Evolutionary conservation across 92 coral and sea anemone genomes (phyloP).

Genomic region (Siderastrea radians): DNA sequence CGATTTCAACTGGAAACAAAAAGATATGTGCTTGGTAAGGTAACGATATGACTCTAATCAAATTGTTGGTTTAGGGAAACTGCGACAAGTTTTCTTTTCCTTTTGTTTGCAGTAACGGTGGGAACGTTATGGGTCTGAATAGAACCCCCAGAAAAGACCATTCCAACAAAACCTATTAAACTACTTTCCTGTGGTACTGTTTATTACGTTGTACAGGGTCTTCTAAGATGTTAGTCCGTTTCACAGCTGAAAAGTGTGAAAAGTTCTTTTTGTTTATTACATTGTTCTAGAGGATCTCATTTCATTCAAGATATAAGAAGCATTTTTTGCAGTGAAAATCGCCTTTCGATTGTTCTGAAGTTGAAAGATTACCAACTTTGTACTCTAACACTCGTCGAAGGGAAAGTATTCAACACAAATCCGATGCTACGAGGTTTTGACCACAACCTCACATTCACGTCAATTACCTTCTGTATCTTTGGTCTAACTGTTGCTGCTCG

Average conservation of each 20-base stretch:
- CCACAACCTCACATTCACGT: not conserved
- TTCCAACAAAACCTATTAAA: no score
- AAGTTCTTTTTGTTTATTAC: no score
- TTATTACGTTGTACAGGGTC: no score
- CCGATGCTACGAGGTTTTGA: not conserved
- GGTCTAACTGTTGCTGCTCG: conserved; percentile 96
- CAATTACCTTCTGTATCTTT: conserved; percentile 88
- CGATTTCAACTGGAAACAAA: conserved; percentile 74
- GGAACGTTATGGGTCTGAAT: no score
- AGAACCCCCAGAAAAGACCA: no score
- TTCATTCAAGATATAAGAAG: no score
- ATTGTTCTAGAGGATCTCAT: no score
- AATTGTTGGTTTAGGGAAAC: not conserved
- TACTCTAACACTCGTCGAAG: not conserved
- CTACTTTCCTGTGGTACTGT: no score
- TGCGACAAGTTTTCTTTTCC: no score
- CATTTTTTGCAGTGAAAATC: not conserved
- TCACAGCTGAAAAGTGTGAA: no score
- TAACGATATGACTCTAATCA: not conserved
- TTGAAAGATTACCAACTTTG: not conserved
- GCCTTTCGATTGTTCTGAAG: not conserved
- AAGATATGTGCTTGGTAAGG: not conserved
- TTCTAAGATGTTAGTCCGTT: no score
- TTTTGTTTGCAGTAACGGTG: no score
- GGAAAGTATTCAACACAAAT: not conserved